Evolutionary conservation across 2,888 invertebrate species (phyloP).

Genomic region (Protophormia terraenovae): DNA sequence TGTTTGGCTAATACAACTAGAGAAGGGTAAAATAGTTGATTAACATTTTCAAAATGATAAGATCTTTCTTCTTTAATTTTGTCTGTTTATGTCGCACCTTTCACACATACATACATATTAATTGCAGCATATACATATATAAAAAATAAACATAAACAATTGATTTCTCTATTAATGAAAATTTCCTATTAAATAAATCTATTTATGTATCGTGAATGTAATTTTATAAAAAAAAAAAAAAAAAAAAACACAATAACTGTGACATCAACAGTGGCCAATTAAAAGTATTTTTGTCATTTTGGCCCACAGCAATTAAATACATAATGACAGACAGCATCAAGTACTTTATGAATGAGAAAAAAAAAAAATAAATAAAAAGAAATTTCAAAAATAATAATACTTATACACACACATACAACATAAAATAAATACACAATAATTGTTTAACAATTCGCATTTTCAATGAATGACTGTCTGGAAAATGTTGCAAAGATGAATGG

Average conservation of each 20-base stretch:
- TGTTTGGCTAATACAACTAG: too few species aligned
- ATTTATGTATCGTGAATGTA: background rate
- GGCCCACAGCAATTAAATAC: constrained; percentile 46
- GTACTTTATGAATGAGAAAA: constrained; percentile 8
- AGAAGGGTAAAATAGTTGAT: too few species aligned
- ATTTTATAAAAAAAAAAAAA: too few species aligned
- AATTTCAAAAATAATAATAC: constrained; percentile 4
- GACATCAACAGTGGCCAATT: constrained; percentile 29
- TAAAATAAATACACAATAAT: constrained; percentile 39
- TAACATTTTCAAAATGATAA: too few species aligned
- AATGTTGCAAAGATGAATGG: constrained; percentile 33
- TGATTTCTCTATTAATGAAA: too few species aligned
- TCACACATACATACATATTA: too few species aligned
- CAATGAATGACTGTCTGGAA: constrained; percentile 25
- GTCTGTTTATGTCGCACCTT: too few species aligned
- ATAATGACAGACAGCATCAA: constrained; percentile 27
- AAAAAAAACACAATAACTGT: background rate
- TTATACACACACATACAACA: too few species aligned
- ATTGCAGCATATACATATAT: too few species aligned
- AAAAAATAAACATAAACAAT: too few species aligned
- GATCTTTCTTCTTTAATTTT: too few species aligned
- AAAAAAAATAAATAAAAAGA: constrained; percentile 49
- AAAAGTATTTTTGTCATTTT: constrained; percentile 39
- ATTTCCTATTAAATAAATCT: too few species aligned
- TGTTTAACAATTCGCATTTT: constrained; percentile 59